Percentiles rank a stretch among this genome's conserved stretches.
Evolutionary conservation across 2,797 vertebrate species (phyloP).

Genomic region (Gymnoscopelus microlampas): DNA sequence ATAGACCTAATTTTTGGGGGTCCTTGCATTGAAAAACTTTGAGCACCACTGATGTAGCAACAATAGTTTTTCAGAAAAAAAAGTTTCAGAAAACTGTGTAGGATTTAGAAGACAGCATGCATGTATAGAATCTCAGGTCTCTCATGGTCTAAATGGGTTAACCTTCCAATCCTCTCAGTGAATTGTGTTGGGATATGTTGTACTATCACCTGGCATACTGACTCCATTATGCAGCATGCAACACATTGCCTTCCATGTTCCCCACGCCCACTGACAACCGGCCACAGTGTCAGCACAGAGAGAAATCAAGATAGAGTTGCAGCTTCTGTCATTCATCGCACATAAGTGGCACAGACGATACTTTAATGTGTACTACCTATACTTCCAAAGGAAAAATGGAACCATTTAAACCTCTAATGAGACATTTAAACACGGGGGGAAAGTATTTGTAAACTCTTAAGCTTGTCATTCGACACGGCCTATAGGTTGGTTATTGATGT

Average conservation of each 20-base stretch:
- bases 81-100: no score
- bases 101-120: no score
- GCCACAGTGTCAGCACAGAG: constrained; percentile 64
- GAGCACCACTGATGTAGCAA: no score
- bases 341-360: constrained; percentile 72
- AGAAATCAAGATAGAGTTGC: constrained; percentile 68
- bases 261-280: constrained; percentile 56
- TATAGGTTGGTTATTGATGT: constrained; percentile 70
- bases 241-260: constrained; percentile 58
- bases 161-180: constrained; percentile 66
- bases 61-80: no score
- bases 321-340: constrained; percentile 66
- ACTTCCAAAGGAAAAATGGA: constrained; percentile 68
- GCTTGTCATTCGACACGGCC: constrained; percentile 69
- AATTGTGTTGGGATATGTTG: constrained; percentile 64
- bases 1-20: no score
- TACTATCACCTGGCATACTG: constrained; percentile 63
- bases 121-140: no score
- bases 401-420: constrained; percentile 67
- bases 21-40: no score
- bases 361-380: constrained; percentile 75
- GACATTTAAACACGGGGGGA: constrained; percentile 42
- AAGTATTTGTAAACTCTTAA: constrained; percentile 73
- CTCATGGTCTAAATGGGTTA: no score
- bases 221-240: constrained; percentile 65